These are phyloP conservation scores for Drosophila subsilvestris DNA, from an alignment of 2,888 invertebrate genomes.

Conservation along the genomic window DNA sequence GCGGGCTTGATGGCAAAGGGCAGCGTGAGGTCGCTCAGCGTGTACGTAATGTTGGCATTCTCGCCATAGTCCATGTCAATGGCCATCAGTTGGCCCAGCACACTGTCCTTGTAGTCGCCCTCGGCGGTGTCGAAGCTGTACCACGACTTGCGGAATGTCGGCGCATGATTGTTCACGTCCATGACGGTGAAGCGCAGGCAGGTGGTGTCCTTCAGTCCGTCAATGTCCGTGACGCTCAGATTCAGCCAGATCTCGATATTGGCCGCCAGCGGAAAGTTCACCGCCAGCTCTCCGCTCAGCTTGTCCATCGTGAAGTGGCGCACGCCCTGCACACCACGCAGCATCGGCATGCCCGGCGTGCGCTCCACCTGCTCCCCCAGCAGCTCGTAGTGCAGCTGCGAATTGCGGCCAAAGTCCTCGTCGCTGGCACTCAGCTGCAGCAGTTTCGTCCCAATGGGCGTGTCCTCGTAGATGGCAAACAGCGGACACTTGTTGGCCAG, in stretches of 20 bases:
- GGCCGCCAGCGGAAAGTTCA: conserved; percentile 89
- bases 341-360: conserved; percentile 79
- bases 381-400: conserved; percentile 89
- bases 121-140: conserved; percentile 93
- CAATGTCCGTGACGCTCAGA: conserved; percentile 90
- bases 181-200: conserved; percentile 89
- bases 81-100: conserved; percentile 91
- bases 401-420: conserved; percentile 89
- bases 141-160: conserved; percentile 92
- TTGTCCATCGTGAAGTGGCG: conserved; percentile 90
- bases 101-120: conserved; percentile 89
- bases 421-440: conserved; percentile 89
- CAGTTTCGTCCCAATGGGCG: conserved; percentile 88
- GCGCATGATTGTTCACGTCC: conserved; percentile 93
- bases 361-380: conserved; percentile 88
- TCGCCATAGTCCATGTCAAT: conserved; percentile 91
- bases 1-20: conserved; percentile 90
- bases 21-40: conserved; percentile 85
- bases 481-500: conserved; percentile 85
- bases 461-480: conserved; percentile 89
- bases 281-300: conserved; percentile 89
- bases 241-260: conserved; percentile 91
- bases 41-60: conserved; percentile 91
- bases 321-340: conserved; percentile 75
- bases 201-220: conserved; percentile 89